Base-by-base conservation (phyloP, 2,888 invertebrate species). In the Euplagia quadripunctaria region DNA sequence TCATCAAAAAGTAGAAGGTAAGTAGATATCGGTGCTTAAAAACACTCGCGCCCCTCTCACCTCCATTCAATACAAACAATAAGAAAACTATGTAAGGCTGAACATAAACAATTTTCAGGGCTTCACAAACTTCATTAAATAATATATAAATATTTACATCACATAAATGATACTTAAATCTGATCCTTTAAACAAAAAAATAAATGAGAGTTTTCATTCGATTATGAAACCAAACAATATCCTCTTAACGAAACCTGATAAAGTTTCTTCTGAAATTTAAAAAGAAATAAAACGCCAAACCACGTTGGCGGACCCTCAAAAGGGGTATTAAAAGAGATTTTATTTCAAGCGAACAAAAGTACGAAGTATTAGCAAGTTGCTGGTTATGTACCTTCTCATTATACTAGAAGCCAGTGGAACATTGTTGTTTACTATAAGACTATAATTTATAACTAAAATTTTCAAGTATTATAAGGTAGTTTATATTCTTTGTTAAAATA, bases 311-410 rank as follows among this genome's bases (percentile, higher is more conserved):
- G 31, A 49, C 63, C 17, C 61, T 64, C 64, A 42, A 78, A 78
- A 41, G 58, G 61, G 61, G 20, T 61, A 11, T 73, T 72, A 74
- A 55, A 72, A 72, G 64, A 77, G 66, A 76, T 81, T 75, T 73
- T 69, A 73, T 79, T 76, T 69, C 74, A 70, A 72, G 31, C 64
- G n/a, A 80, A 82, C 63, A 77, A 74, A 79, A 74, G 42, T 52
- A 58, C 31, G 68, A 46, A 73, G 42, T 58, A 61, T 46, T 73
- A 61, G n/a, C 14, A 75, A 77, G 61, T 64, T 55, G 51, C n/a
- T 67, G 71, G 70, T 69, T 64, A 68, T 55, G 31, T 65, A n/a
- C 16, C 8, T 73, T 71, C 65, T 61, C 31, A 68, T 74, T 64
- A 78, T 73, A 71, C 2, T 70, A 67, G 61, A 63, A 75, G 49